These are phyloP conservation scores for Tipula vernalis DNA, from an alignment of 2,888 invertebrate species.

Conservation along the genomic window DNA sequence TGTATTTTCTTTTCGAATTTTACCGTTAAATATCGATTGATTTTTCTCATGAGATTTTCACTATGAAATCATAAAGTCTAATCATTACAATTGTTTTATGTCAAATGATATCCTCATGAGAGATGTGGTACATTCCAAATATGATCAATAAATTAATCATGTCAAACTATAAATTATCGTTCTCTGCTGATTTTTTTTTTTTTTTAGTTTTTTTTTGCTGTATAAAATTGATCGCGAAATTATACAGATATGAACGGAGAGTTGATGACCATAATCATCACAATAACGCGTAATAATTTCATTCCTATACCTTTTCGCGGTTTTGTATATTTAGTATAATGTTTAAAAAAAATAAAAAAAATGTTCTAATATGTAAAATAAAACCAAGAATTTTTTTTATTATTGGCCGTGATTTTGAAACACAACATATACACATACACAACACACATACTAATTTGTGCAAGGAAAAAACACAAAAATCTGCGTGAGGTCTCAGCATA, in stretches of 20 bases:
- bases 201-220: too few species aligned
- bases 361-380: not conserved
- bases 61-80: not conserved
- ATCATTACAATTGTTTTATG: constrained; percentile 4
- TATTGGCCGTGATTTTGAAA: not conserved
- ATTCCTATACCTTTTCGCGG: not conserved
- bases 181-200: not conserved
- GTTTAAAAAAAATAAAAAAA: not conserved
- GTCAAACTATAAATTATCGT: not conserved
- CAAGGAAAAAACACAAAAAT: not conserved
- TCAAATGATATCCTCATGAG: not conserved
- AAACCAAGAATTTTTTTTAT: not conserved
- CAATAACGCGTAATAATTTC: not conserved
- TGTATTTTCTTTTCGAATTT: not conserved
- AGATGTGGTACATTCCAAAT: not conserved
- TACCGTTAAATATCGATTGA: not conserved
- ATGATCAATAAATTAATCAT: constrained; percentile 4
- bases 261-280: not conserved
- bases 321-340: not conserved
- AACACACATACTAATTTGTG: not conserved
- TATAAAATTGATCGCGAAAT: not conserved
- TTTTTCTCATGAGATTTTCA: constrained; percentile 4
- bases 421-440: not conserved
- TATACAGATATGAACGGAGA: not conserved
- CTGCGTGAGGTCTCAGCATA: not conserved